phyloP scores from a whole-genome alignment of 2,113 vertebrate species.

The Xiphophorus hellerii region DNA sequence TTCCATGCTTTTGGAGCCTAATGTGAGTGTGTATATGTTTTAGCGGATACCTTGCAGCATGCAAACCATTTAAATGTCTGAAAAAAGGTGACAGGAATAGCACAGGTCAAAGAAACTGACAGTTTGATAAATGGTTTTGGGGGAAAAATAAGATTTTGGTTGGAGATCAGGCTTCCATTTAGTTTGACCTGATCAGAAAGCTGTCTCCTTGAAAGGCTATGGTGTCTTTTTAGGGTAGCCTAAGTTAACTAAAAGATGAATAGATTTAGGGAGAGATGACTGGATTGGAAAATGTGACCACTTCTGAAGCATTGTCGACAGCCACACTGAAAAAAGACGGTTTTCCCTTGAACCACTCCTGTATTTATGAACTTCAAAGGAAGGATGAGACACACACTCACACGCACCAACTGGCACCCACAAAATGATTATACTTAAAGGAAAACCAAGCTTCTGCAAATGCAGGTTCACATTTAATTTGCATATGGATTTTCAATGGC shows the following conservation, averaged over 20 bases:
- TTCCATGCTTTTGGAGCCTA: slow-evolving; percentile 13
- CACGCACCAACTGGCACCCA: slow-evolving; percentile 50
- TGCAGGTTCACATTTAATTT: slow-evolving; percentile 33
- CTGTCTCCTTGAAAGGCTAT: slow-evolving; percentile 47
- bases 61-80: slow-evolving; percentile 10
- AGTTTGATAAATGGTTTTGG: slow-evolving; percentile 36
- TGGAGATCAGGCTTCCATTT: slow-evolving; percentile 22
- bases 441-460: slow-evolving; percentile 58
- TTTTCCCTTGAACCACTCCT: slow-evolving; percentile 69
- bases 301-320: slow-evolving; percentile 79
- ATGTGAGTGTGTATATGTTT: slow-evolving; percentile 6
- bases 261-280: slow-evolving; percentile 65
- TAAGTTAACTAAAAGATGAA: slow-evolving; percentile 54
- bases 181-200: slow-evolving; percentile 54
- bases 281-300: slow-evolving; percentile 73
- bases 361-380: slow-evolving; percentile 79
- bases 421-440: slow-evolving; percentile 66
- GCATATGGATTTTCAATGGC: slow-evolving; percentile 9
- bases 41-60: slow-evolving; percentile 42
- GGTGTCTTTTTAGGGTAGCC: slow-evolving; percentile 50
- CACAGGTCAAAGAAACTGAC: slow-evolving; percentile 29
- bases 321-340: slow-evolving; percentile 69
- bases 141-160: slow-evolving; percentile 8
- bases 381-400: slow-evolving; percentile 72
- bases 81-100: slow-evolving; percentile 32